Evolutionary conservation across 2,113 vertebrate genomes (phyloP).

Genomic region (Phrynocephalus versicolor): DNA sequence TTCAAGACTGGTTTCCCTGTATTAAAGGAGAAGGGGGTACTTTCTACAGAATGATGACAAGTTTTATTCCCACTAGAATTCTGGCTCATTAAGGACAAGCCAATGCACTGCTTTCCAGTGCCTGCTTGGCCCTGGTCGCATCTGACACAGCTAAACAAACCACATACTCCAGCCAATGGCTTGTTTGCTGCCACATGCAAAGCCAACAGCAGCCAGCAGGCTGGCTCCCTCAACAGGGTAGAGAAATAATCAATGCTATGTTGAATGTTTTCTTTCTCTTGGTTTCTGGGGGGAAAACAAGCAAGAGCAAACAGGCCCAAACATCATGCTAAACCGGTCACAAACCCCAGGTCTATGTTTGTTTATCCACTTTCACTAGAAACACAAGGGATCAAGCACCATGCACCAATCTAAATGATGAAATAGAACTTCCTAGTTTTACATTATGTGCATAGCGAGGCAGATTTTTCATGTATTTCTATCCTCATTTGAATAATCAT

Average conservation of each 20-base stretch:
- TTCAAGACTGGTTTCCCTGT: not conserved
- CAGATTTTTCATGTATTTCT: no score
- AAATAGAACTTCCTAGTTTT: no score
- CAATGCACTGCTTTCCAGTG: not conserved
- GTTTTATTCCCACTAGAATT: not conserved
- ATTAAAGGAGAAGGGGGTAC: not conserved
- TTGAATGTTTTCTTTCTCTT: not conserved
- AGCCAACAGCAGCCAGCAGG: not conserved
- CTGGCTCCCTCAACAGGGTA: not conserved
- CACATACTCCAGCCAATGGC: not conserved
- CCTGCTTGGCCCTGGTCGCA: not conserved
- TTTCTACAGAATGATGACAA: not conserved
- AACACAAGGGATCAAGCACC: no score
- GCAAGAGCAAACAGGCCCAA: not conserved
- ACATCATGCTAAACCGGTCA: no score
- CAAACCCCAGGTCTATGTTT: no score
- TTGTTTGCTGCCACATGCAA: not conserved
- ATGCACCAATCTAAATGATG: no score
- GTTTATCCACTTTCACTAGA: no score
- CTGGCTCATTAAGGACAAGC: not conserved
- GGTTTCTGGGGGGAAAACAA: not conserved
- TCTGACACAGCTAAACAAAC: not conserved
- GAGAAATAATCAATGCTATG: not conserved
- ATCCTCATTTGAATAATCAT: no score
- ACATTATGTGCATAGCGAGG: no score